These are phyloP conservation scores for Pangasianodon gigas DNA, from an alignment of 2,113 vertebrate species.

Conservation along the genomic window DNA sequence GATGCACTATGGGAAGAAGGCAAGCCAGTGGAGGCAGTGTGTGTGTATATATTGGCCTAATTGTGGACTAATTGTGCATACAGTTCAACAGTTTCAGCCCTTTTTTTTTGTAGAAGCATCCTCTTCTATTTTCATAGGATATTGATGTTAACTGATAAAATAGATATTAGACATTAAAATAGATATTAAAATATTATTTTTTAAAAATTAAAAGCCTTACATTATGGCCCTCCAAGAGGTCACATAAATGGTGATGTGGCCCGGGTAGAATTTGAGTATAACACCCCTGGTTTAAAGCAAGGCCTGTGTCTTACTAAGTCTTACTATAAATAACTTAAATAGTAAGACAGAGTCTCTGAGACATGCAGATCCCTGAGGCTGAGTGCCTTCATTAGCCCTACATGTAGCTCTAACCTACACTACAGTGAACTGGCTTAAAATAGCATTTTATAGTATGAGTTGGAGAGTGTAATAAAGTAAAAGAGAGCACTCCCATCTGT, in stretches of 20 bases:
- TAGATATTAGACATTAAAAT: background rate
- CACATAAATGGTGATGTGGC: background rate
- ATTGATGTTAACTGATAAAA: background rate
- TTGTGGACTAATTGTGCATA: no score
- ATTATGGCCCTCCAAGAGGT: no score
- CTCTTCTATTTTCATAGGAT: no score
- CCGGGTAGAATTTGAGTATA: background rate
- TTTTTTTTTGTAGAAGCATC: no score
- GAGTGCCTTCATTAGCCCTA: slow-evolving; percentile 19
- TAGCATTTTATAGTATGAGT: slow-evolving; percentile 23
- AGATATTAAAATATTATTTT: background rate
- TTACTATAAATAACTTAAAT: slow-evolving; percentile 12
- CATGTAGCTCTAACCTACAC: slow-evolving; percentile 30
- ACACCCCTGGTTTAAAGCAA: background rate
- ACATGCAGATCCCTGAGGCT: slow-evolving; percentile 26
- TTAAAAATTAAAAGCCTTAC: background rate
- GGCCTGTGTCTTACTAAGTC: background rate
- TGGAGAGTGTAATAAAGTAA: background rate
- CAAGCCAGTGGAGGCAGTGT: no score
- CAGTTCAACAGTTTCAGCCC: no score
- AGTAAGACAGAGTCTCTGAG: background rate
- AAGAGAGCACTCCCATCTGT: slow-evolving; percentile 13
- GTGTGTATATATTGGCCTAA: no score
- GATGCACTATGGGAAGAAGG: no score
- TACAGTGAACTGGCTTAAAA: slow-evolving; percentile 29